Evolutionary conservation across 1,140 invertebrate species (phyloP).

Genomic region (Apis dorsata): DNA sequence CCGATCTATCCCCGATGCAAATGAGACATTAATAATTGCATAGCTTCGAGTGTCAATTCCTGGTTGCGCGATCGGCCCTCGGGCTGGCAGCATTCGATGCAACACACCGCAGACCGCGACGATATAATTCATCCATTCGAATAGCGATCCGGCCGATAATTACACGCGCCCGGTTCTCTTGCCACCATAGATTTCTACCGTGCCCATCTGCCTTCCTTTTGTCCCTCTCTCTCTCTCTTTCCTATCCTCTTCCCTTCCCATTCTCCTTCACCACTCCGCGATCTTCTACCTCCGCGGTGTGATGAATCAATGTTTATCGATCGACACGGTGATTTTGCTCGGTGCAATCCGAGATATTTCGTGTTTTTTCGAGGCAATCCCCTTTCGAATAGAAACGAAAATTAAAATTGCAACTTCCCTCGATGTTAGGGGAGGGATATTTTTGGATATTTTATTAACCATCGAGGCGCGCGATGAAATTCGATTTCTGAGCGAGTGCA

Average conservation of each 20-base stretch:
- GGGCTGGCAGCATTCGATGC: conserved; percentile 45
- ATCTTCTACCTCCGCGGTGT: too few relatives aligned
- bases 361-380: not conserved
- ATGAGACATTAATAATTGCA: conserved; percentile 66
- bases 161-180: conserved; percentile 45
- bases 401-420: conserved; percentile 15
- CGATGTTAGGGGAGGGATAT: not conserved
- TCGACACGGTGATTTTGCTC: conserved; percentile 3
- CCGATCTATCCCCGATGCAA: conserved; percentile 62
- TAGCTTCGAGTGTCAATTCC: conserved; percentile 60
- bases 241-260: not conserved
- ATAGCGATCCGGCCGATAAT: conserved; percentile 65
- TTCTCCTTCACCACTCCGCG: too few relatives aligned
- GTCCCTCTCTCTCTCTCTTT: conserved; percentile 31
- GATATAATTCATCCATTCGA: conserved; percentile 66
- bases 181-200: conserved; percentile 55
- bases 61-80: conserved; percentile 39
- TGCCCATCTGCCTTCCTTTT: conserved; percentile 41
- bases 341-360: not conserved
- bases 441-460: conserved; percentile 8
- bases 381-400: not conserved
- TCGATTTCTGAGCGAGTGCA: not conserved
- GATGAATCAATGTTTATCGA: conserved; percentile 27
- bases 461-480: not conserved
- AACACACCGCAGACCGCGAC: conserved; percentile 37